A percentile compares a stretch with the other conserved stretches of the same genome.
Conservation (phyloP, 2,888 invertebrate species). For the Scelioninae gen. 1 region DNA sequence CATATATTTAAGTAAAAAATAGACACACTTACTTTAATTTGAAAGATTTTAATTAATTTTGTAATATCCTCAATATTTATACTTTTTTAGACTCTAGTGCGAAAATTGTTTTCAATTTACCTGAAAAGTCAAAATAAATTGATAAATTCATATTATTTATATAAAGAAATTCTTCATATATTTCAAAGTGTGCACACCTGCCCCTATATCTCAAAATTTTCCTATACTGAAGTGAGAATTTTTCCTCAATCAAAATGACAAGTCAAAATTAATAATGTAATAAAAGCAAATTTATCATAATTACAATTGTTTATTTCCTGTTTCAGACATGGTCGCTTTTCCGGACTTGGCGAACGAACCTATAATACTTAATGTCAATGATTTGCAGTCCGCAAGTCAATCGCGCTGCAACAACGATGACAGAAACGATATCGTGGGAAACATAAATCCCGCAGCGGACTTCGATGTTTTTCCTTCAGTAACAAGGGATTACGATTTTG, state of each 20-base stretch:
- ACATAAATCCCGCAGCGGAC: conserved; percentile 52
- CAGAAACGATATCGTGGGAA: conserved; percentile 50
- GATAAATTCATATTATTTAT: too few species aligned
- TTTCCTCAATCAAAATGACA: conserved; percentile 18
- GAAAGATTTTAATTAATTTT: too few species aligned
- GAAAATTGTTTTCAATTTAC: too few species aligned
- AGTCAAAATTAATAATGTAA: not conserved
- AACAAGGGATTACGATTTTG: conserved; percentile 61
- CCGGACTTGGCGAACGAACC: conserved; percentile 79
- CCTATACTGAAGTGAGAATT: not conserved
- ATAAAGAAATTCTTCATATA: too few species aligned
- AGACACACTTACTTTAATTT: too few species aligned
- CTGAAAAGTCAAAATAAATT: too few species aligned
- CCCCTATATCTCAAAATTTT: not conserved
- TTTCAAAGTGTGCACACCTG: too few species aligned
- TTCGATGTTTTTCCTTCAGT: conserved; percentile 13
- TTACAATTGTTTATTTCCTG: conserved; percentile 25
- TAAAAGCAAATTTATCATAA: conserved; percentile 1
- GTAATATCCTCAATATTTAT: too few species aligned
- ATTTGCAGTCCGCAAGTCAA: conserved; percentile 66
- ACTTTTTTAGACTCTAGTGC: too few species aligned
- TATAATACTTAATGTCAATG: conserved; percentile 72
- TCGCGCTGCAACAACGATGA: conserved; percentile 31
- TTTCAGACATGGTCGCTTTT: conserved; percentile 81
- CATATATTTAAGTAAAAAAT: too few species aligned